Percentiles rank a stretch among this genome's conserved stretches.
Conservation (phyloP, 2,113 vertebrate genomes). For the Pica pica region DNA sequence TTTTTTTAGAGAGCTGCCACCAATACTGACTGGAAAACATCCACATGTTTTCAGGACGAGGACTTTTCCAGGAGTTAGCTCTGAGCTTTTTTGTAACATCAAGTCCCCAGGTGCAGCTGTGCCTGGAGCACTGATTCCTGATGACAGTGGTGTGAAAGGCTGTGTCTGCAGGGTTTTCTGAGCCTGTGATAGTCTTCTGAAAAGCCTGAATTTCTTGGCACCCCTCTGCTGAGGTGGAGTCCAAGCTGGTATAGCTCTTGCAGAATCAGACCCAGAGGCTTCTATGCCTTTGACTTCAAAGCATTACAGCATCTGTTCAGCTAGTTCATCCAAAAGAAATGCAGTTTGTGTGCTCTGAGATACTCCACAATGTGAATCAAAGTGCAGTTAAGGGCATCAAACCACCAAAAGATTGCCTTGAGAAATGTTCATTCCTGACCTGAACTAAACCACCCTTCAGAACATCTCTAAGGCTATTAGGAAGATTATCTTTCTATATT, state of each 20-base stretch:
- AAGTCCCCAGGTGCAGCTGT: not conserved
- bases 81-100: not conserved
- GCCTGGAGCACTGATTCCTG: not conserved
- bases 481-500: conserved; percentile 9
- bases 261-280: not conserved
- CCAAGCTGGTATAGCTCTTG: not conserved
- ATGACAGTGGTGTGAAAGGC: not conserved
- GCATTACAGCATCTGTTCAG: not conserved
- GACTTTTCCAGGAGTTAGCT: not conserved
- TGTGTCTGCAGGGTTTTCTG: not conserved
- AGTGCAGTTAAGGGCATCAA: not conserved
- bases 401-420: not conserved
- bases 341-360: not conserved
- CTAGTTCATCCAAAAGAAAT: not conserved
- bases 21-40: not conserved
- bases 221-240: not conserved
- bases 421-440: not conserved
- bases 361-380: accelerated
- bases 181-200: not conserved
- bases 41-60: not conserved
- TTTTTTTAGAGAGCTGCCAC: not conserved
- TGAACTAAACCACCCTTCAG: not conserved
- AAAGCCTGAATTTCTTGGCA: not conserved
- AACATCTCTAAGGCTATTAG: not conserved
- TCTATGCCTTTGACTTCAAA: not conserved